These are phyloP conservation scores for Oncorhynchus clarkii DNA, from an alignment of 2,113 vertebrate genomes.

Conservation along the genomic window DNA sequence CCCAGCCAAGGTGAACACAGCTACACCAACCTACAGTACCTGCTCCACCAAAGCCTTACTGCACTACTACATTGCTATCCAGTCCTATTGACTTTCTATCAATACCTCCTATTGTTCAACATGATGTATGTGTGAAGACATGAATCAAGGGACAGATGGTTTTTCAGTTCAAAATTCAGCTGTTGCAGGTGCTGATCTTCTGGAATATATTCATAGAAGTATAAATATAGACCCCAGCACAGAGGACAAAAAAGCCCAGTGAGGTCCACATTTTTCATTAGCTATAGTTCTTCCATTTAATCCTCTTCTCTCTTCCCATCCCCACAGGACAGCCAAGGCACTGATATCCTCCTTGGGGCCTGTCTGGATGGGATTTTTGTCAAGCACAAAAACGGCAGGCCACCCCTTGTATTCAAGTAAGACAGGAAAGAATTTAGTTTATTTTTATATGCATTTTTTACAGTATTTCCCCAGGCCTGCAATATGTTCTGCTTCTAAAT, in stretches of 20 bases:
- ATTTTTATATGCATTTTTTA: neutral
- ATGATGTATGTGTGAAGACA: too few species aligned
- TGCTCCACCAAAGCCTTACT: neutral
- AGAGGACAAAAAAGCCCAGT: too few species aligned
- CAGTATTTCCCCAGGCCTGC: neutral
- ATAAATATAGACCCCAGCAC: too few species aligned
- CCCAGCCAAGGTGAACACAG: conserved; percentile 85
- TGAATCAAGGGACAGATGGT: too few species aligned
- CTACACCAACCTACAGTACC: neutral
- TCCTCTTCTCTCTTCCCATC: conserved; percentile 36
- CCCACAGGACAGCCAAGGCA: conserved; percentile 88
- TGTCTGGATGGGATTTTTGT: conserved; percentile 95
- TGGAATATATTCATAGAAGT: too few species aligned
- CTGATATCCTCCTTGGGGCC: conserved; percentile 88
- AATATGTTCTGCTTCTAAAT: conserved; percentile 11
- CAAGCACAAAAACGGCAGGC: conserved; percentile 89
- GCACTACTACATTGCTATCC: too few species aligned
- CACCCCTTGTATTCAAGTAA: conserved; percentile 88
- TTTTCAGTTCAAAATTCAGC: too few species aligned
- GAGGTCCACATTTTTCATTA: too few species aligned
- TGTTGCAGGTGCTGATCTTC: too few species aligned
- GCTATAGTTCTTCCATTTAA: too few species aligned
- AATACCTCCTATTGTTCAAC: too few species aligned
- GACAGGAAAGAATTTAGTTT: neutral
- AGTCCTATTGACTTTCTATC: too few species aligned